Evolutionary conservation across 2,888 invertebrate species (phyloP).

Genomic region (Eueremaeus valkanovi): DNA sequence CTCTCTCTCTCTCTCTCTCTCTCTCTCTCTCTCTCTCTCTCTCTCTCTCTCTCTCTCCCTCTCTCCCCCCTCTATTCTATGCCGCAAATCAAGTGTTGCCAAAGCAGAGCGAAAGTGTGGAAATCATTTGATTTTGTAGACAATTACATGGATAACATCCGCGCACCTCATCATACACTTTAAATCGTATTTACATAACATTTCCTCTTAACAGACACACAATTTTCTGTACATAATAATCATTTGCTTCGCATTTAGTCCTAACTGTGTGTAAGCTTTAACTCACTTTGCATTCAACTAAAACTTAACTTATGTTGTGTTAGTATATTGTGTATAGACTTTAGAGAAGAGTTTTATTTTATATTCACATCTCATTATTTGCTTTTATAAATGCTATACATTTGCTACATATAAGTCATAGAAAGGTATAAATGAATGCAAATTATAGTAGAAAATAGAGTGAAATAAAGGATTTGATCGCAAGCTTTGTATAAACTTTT

Average conservation of each 20-base stretch:
- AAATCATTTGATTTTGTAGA: conserved; percentile 25
- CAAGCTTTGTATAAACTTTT: conserved; percentile 18
- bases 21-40: too few relatives aligned
- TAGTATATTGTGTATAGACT: background rate
- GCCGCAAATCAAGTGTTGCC: background rate
- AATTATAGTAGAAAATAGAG: conserved; percentile 25
- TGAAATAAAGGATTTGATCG: conserved; percentile 32
- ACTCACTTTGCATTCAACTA: conserved; percentile 1
- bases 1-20: too few relatives aligned
- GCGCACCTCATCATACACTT: conserved; percentile 10
- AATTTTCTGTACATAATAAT: conserved; percentile 17
- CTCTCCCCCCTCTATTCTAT: background rate
- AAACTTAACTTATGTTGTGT: conserved; percentile 1
- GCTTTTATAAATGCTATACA: conserved; percentile 29
- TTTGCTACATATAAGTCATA: conserved; percentile 5
- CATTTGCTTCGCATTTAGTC: conserved; percentile 4
- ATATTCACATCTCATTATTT: conserved; percentile 31
- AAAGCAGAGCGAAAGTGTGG: conserved; percentile 11
- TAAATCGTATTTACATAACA: conserved; percentile 32
- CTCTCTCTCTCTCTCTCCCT: background rate
- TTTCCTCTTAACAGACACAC: conserved; percentile 24
- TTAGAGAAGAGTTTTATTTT: conserved; percentile 5
- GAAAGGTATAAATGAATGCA: conserved; percentile 29
- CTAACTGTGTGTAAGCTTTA: background rate
- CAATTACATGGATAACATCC: conserved; percentile 24